phyloP scores from a whole-genome alignment of 92 coral and sea anemone genomes.

The Porites lobata region DNA sequence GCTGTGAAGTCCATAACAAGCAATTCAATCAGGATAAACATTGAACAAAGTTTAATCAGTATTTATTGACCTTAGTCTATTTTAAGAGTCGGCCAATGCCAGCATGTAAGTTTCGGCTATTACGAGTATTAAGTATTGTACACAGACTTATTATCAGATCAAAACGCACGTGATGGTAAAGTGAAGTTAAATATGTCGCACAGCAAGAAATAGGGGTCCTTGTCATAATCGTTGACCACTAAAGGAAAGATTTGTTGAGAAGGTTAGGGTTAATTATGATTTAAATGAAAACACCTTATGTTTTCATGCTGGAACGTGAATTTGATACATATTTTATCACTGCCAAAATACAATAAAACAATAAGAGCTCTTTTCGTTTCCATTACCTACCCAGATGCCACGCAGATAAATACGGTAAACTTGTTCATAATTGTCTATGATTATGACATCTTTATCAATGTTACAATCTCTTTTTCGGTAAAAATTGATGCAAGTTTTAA shows the following conservation, averaged over 20 bases:
- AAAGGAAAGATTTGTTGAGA: no score
- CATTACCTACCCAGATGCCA: background rate
- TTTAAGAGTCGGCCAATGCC: no score
- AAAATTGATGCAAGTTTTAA: no score
- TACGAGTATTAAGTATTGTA: no score
- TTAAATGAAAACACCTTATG: background rate
- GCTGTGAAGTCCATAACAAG: no score
- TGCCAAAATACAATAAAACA: background rate
- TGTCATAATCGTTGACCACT: background rate
- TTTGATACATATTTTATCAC: background rate
- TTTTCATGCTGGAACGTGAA: background rate
- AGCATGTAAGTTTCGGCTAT: no score
- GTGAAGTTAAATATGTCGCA: background rate
- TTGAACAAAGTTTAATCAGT: no score
- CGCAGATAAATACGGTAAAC: background rate
- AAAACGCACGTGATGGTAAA: background rate
- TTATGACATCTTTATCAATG: background rate
- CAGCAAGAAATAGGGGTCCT: background rate
- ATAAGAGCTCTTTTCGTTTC: background rate
- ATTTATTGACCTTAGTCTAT: no score
- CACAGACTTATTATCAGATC: background rate
- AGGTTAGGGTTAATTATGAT: no score
- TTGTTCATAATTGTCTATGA: no score
- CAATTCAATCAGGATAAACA: no score
- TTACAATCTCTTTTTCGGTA: background rate